These are phyloP conservation scores for Alauda arvensis DNA, from an alignment of 2,797 vertebrate species.

Conservation along the genomic window DNA sequence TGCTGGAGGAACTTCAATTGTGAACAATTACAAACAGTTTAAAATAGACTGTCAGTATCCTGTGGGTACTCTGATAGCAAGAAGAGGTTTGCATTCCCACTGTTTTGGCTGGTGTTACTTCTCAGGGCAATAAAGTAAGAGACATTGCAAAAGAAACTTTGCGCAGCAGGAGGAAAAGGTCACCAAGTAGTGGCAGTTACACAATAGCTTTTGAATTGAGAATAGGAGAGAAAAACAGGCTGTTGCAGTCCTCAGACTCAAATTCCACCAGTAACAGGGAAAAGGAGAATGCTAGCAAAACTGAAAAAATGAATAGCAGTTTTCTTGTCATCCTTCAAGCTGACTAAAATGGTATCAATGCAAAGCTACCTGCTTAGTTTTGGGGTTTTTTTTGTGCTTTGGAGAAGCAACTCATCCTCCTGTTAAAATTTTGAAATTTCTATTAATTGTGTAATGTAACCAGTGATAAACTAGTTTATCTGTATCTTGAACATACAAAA, in stretches of 20 bases:
- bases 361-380: not conserved
- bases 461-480: not conserved
- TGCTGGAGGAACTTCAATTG: not conserved
- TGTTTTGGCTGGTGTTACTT: not conserved
- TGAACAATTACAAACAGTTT: not conserved
- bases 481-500: not conserved
- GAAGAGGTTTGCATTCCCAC: not conserved
- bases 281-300: not conserved
- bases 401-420: not conserved
- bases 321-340: not conserved
- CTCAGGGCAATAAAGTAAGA: not conserved
- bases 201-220: not conserved
- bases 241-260: not conserved
- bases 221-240: not conserved
- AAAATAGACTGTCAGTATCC: not conserved
- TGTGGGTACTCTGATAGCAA: not conserved
- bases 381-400: not conserved
- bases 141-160: not conserved
- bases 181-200: not conserved
- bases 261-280: not conserved
- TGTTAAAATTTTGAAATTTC: not conserved
- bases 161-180: not conserved
- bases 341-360: not conserved
- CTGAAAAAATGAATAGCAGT: slow-evolving; percentile 1
- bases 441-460: not conserved